Evolutionary conservation across 2,888 invertebrate genomes (phyloP).

Genomic region (Eristalis intricaria): DNA sequence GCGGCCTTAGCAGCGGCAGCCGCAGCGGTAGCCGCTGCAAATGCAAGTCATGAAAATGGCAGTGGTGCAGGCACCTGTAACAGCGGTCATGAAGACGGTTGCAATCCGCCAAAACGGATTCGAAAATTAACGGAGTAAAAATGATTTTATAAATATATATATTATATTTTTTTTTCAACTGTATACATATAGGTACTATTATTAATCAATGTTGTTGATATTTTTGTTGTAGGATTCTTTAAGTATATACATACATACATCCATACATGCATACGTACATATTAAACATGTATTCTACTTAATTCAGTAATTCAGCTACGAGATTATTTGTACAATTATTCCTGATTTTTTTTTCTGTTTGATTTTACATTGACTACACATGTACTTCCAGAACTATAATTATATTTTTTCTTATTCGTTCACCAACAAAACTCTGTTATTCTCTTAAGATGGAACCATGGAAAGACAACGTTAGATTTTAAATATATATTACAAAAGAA

Average conservation of each 20-base stretch:
- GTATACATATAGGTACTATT: slow-evolving; percentile 69
- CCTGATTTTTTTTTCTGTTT: slow-evolving; percentile 20
- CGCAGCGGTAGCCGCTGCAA: slow-evolving; percentile 68
- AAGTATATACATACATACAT: slow-evolving; percentile 59
- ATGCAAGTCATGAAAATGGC: slow-evolving; percentile 63
- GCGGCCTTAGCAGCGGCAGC: slow-evolving; percentile 73
- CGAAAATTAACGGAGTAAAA: slow-evolving; percentile 79
- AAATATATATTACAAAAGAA: slow-evolving; percentile 20
- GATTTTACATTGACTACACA: slow-evolving; percentile 10
- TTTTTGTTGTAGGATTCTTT: slow-evolving; percentile 70
- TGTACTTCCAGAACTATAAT: slow-evolving; percentile 39
- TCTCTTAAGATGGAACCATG: slow-evolving; percentile 44
- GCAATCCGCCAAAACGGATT: slow-evolving; percentile 78
- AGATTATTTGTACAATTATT: slow-evolving; percentile 54
- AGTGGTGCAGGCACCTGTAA: slow-evolving; percentile 67
- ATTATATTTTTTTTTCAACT: slow-evolving; percentile 33
- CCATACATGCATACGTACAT: slow-evolving; percentile 16
- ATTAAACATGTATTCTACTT: slow-evolving; percentile 53
- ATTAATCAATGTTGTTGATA: slow-evolving; percentile 72
- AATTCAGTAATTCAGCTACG: slow-evolving; percentile 58
- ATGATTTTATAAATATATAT: slow-evolving; percentile 33
- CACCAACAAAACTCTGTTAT: slow-evolving; percentile 29
- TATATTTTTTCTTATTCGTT: slow-evolving; percentile 32
- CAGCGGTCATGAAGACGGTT: slow-evolving; percentile 76
- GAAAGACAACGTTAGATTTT: slow-evolving; percentile 62